A percentile compares a stretch with the other conserved stretches of the same genome.
Conservation (phyloP, 2,797 vertebrate genomes). For the Xyrichtys novacula region DNA sequence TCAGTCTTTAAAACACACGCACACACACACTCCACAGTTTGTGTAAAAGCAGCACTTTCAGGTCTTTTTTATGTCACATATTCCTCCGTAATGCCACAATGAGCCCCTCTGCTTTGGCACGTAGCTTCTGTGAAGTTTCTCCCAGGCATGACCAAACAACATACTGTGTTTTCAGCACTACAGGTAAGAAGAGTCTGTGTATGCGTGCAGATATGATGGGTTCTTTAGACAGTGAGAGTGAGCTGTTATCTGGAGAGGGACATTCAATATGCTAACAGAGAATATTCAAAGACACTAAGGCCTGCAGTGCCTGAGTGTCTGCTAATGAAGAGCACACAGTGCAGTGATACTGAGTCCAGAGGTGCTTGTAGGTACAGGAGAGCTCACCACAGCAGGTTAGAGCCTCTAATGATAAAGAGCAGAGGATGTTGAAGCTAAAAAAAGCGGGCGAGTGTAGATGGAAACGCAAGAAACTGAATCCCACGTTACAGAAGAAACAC, state of each 20-base stretch:
- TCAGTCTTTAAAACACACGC: constrained; percentile 40
- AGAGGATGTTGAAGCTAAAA: neutral
- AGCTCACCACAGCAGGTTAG: constrained; percentile 34
- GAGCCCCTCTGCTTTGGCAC: constrained; percentile 46
- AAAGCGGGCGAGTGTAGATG: constrained; percentile 9
- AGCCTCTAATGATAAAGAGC: constrained; percentile 36
- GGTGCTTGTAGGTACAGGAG: constrained; percentile 28
- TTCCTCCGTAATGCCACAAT: constrained; percentile 18
- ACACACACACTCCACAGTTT: constrained; percentile 1
- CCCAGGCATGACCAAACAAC: constrained; percentile 22
- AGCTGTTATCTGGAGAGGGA: constrained; percentile 46
- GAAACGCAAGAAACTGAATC: neutral
- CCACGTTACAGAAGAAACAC: neutral
- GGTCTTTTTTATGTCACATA: constrained; percentile 29
- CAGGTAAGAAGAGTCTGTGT: constrained; percentile 34
- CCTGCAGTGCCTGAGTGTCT: neutral
- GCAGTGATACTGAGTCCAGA: constrained; percentile 19
- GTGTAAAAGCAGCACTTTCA: constrained; percentile 17
- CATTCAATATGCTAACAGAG: constrained; percentile 52
- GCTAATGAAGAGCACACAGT: constrained; percentile 49
- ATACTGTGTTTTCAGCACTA: constrained; percentile 10
- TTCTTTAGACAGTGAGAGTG: constrained; percentile 44
- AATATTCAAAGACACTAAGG: constrained; percentile 44
- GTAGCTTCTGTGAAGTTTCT: constrained; percentile 38
- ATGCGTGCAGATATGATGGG: constrained; percentile 39